Evolutionary conservation across 2,113 vertebrate species (phyloP), one percentile per base, ranked within the genome.

Genomic region (Solea senegalensis): DNA sequence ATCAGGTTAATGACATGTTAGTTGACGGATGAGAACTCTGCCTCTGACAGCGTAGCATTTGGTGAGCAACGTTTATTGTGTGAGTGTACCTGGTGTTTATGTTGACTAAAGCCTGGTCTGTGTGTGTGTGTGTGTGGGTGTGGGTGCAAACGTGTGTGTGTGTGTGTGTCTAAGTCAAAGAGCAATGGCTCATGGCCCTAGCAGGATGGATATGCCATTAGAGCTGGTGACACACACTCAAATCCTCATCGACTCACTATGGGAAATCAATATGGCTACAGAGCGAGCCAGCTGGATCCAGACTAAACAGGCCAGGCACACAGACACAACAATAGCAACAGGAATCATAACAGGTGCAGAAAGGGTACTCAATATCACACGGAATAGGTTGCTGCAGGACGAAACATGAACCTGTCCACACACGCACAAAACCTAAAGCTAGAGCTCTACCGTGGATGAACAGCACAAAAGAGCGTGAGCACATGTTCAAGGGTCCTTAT

Each of bases 191-290:
- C 87, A 65, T 70, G 87, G 84, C 84, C 69, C 71, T 58, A 45
- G 79, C 82, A 89, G 82, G 86, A 91, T 88, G 87, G 90, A 91
- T 90, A 84, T 80, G 80, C 86, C 81, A 90, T 91, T 90, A 89
- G 76, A 81, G 68, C 63, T 51, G 85, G 88, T 89, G 87, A 89
- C 90, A 89, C 83, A 88, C 89, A 90, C 89, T 91, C 91, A 89
- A 90, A 91, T 78, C 77, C 73, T 86, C 88, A 90, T 89, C 58
- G 86, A 91, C 85, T 82, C 85, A 50, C 80, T 88, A 90, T 85
- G 85, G 87, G 85, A 83, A 91, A 92, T 92, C 90, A 80, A 92
- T 91, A 84, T 1, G 68, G 83, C 77, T 69, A 60, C 86, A 72
- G 84, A 84, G 82, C 7, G 67, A 86, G 82, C 76, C 88, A 83